These are phyloP conservation scores for Hesperia comma DNA, from an alignment of 2,888 invertebrate species.

Conservation along the genomic window DNA sequence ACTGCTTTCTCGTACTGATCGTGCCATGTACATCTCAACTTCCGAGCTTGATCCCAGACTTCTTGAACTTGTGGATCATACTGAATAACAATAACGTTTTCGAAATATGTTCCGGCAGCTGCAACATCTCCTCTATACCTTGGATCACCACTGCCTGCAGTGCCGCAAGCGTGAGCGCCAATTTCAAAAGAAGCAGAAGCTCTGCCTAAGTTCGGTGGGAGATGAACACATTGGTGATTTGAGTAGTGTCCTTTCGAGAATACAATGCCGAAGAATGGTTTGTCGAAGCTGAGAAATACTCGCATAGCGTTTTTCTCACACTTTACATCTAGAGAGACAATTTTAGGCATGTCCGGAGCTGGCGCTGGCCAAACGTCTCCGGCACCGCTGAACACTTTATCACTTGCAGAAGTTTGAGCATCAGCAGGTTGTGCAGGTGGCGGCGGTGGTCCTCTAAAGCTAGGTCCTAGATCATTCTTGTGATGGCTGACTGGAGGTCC, in stretches of 20 bases:
- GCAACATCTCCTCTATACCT: constrained; percentile 95
- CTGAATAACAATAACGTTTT: constrained; percentile 96
- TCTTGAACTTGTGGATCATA: constrained; percentile 97
- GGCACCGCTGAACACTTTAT: constrained; percentile 84
- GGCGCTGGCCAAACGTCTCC: constrained; percentile 94
- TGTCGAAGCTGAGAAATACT: constrained; percentile 96
- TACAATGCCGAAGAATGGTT: constrained; percentile 97
- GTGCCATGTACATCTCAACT: constrained; percentile 96
- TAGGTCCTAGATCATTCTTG: constrained; percentile 78
- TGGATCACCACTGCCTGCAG: constrained; percentile 95
- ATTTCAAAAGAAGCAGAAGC: constrained; percentile 95
- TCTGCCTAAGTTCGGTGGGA: constrained; percentile 94
- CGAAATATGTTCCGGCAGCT: constrained; percentile 96
- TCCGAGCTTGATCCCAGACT: constrained; percentile 97
- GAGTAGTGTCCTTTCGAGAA: constrained; percentile 98
- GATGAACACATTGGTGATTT: constrained; percentile 95
- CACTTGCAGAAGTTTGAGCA: constrained; percentile 82
- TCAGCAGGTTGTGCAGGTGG: constrained; percentile 77
- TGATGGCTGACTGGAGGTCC: constrained; percentile 78
- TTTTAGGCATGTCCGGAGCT: constrained; percentile 96
- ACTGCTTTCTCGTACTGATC: constrained; percentile 98
- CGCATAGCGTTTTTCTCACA: constrained; percentile 98
- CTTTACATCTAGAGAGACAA: constrained; percentile 95
- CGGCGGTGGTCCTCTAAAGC: constrained; percentile 89
- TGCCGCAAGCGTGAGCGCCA: constrained; percentile 95